A percentile compares a stretch with the other conserved stretches of the same genome.
Conservation (phyloP, 1,140 invertebrate species). For the Panagrolaimus sp. region DNA sequence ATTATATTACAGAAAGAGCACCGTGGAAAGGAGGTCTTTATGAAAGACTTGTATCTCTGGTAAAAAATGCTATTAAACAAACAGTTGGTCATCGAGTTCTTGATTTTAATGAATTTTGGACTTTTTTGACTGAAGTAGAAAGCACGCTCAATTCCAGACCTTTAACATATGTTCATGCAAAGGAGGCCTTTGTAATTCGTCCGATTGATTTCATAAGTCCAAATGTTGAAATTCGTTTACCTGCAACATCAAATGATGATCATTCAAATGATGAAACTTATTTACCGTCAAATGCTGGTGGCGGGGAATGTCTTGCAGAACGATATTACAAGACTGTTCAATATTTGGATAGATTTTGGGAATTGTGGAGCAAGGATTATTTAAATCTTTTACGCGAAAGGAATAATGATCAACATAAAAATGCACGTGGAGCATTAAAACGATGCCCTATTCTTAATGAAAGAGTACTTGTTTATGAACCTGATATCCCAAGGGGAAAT, state of each 20-base stretch:
- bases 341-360: not conserved
- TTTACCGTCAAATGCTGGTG: not conserved
- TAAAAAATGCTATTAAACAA: constrained; percentile 6
- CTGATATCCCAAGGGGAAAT: not conserved
- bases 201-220: not conserved
- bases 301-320: not conserved
- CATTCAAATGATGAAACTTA: not conserved
- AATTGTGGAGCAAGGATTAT: not conserved
- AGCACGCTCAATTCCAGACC: not conserved
- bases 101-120: not conserved
- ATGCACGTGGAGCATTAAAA: not conserved
- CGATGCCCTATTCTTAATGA: not conserved
- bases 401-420: not conserved
- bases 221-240: not conserved
- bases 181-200: not conserved
- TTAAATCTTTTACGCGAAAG: not conserved
- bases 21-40: constrained; percentile 18
- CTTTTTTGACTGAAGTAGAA: not conserved
- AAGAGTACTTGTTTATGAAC: not conserved
- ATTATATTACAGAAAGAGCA: not conserved
- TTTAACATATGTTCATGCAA: not conserved
- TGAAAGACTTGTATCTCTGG: constrained; percentile 6
- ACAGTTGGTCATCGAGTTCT: not conserved
- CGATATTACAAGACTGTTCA: not conserved
- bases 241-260: not conserved